Evolutionary conservation across 2,797 vertebrate species (phyloP), one percentile per base, ranked within the genome.

Genomic region (Mastacembelus armatus): DNA sequence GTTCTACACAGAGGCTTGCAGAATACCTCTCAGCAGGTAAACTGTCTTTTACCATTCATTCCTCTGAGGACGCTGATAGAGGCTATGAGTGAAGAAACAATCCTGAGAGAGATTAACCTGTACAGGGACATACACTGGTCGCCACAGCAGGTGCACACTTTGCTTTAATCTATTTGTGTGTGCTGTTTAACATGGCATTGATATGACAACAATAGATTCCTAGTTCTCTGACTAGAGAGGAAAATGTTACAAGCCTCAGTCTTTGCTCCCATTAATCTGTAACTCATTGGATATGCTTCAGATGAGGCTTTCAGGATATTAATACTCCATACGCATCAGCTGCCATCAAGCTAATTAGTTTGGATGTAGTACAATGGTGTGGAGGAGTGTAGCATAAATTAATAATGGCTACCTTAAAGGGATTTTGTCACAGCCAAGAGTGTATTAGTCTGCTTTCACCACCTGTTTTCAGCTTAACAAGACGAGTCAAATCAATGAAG

Each of bases 91-190:
- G 74, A 90, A 5, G 83, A 82, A 3, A 84, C 81, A 33, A 60
- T 95, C 69, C 86, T 91, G 77, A 88, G 83, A 60, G 66, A 95
- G 65, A 83, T 91, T 47, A 75, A 80, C 48, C 56, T 59, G 36
- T 94, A 93, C 83, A 83, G 80, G 58, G 77, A 92, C 50, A 62
- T 94, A 40, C 85, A 72, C 24, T 97, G 95, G 96, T 94, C 95
- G 21, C 91, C 92, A 29, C 96, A 96, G 78, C 96, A 97, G 95
- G 96, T 97, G 77, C 24, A 64, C 56, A 43, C 55, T 77, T 71
- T 10, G 21, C 51, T 68, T 63, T 44, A 54, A 66, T 56, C 54
- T 67, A 3, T 27, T 54, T 44, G 54, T 81, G 70, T 68, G 18
- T 76, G 64, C 47, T 49, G 44, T 43, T 56, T 29, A 30, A 62